Percentiles rank a stretch among this genome's conserved stretches.
Conservation (phyloP, 2,888 invertebrate species). For the Andrena bucephala region DNA sequence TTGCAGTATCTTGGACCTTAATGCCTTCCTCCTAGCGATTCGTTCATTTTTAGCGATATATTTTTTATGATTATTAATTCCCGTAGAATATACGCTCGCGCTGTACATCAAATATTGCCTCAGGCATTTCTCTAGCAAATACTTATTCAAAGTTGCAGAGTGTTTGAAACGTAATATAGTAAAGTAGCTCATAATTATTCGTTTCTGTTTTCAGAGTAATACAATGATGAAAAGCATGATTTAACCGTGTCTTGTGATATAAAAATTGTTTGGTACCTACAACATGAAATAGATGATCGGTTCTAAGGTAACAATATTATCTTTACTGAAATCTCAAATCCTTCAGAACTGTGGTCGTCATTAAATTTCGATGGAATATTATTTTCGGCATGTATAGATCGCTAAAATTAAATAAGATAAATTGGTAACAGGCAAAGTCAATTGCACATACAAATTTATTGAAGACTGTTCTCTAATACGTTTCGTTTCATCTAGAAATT, state of each 20-base stretch:
- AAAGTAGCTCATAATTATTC: conserved; percentile 75
- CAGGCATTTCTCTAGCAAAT: conserved; percentile 75
- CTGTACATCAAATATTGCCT: conserved; percentile 65
- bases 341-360: background rate
- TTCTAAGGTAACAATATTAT: conserved; percentile 3
- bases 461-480: background rate
- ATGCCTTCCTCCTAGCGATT: conserved; percentile 69
- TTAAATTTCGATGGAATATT: background rate
- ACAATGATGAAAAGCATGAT: background rate
- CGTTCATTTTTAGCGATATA: conserved; percentile 64
- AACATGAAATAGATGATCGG: background rate
- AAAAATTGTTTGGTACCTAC: conserved; percentile 16
- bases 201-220: conserved; percentile 49
- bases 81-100: conserved; percentile 73
- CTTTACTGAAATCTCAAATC: background rate
- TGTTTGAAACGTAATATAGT: conserved; percentile 67
- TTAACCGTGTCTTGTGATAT: background rate
- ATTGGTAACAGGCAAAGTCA: background rate
- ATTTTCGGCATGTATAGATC: background rate
- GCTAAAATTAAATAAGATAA: conserved; percentile 6
- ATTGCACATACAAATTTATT: background rate
- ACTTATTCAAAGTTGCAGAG: conserved; percentile 68
- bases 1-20: conserved; percentile 76
- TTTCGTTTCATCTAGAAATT: background rate
- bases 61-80: conserved; percentile 70